Base-by-base conservation (phyloP, 2,888 invertebrate genomes). In the Hypercompe scribonia region DNA sequence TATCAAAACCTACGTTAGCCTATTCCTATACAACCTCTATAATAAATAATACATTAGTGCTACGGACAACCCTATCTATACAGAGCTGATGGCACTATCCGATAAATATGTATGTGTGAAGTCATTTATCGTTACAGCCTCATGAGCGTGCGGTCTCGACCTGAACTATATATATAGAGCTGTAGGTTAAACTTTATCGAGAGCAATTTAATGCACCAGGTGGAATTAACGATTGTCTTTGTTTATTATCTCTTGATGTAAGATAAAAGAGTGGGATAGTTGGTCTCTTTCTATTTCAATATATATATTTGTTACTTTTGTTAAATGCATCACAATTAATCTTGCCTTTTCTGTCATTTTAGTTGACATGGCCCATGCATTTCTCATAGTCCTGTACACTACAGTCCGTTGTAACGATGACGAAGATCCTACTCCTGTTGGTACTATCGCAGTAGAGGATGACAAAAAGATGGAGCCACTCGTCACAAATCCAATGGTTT, bases 101-200 rank as follows among this genome's bases (percentile, higher is more conserved):
- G 68, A 68, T 58, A 68, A 68, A 34, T 34, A 71, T 71, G 66
- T 71, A 42, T 36, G 42, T 72, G 72, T 67, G 67, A 72, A 61
- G 39, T 72, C 63, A 63, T 72, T 72, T 36, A 65, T 67, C 42
- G 61, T 72, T 46, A 72, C 46, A 34, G 71, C 36, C 42, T 67
- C 61, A 68, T 72, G 42, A 71, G 61, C 33, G 66, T 66, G 42
- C 31, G 66, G 39, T 65, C 66, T 28, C 28, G 36, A 54, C 68
- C 68, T 68, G 18, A 36, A 4, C 54, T 28, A 36, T 66, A 66
- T 21, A 8, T n/a, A 67, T 50, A 67, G 67, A 28, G 36, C 18
- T 54, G 54, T 68, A 13, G 4, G 18, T n/a, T 15, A 68, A 50
- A 34, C 46, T 46, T 67, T 67, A 68, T n/a, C 50, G n/a, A 61